Evolutionary conservation across 64 coral and sea anemone species (phyloP), one percentile per base, ranked within the genome.

Genomic region (Dendrophyllia cribrosa): DNA sequence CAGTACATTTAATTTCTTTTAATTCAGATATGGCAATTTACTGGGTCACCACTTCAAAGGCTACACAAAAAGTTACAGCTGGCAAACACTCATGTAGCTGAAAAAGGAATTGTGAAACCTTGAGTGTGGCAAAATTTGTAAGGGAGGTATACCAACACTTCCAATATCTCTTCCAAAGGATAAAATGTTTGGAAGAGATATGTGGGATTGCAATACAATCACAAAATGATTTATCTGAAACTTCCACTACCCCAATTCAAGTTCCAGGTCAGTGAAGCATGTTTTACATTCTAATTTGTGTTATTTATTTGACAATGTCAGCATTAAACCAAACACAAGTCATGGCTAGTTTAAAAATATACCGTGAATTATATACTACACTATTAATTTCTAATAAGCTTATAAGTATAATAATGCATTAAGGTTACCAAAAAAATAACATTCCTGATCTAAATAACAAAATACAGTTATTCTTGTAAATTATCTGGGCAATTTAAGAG

Each of bases 1-100:
- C n/a, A n/a, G n/a, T n/a, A n/a, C n/a, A n/a, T 68, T 68, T n/a
- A 4, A 3, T 68, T 68, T 76, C 50, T 75, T 20, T 76, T 7
- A 19, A 72, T 11, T 77, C 21, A 77, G 49, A 77, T 77, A 47
- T 77, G 52, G 75, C 49, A 56, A 56, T 77, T 77, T 56, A 77
- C 75, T 53, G 16, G 75, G 6, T 77, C 51, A 77, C 49, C 75
- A 55, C 52, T 77, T 77, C 55, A 10, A 77, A 77, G 75, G 55
- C n/a, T 77, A 53, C 20, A 53, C 51, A 55, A 77, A 49, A 77
- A 77, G 48, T 77, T 77, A 77, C n/a, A n/a, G 17, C 65, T 23
- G 65, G 4, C n/a, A 68, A 19, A 68, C 65, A 68, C 20, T 15
- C n/a, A 22, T 68, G 25, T 3, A 23, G 65, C 65, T 68, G 20